Percentiles rank a stretch among this genome's conserved stretches.
Evolutionary conservation across 2,888 invertebrate species (phyloP).

Genomic region (Polietes domitor): DNA sequence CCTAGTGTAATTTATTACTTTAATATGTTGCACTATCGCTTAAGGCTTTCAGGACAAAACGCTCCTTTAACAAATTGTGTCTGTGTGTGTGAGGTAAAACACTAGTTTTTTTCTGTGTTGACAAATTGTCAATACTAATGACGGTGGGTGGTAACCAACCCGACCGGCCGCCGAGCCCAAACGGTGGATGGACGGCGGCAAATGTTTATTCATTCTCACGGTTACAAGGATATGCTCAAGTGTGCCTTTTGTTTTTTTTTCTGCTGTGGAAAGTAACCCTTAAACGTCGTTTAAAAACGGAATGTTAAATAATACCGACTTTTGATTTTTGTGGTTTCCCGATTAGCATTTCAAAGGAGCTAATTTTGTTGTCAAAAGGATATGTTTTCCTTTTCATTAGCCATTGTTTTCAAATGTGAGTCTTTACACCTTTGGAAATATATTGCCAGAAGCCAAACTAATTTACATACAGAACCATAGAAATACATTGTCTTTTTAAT

Average conservation of each 20-base stretch:
- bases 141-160: slow-evolving; percentile 38
- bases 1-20: slow-evolving; percentile 14
- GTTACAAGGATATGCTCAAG: neutral
- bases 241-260: neutral
- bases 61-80: slow-evolving; percentile 46
- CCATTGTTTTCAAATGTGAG: neutral
- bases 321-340: slow-evolving; percentile 52
- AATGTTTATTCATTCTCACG: slow-evolving; percentile 26
- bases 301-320: neutral
- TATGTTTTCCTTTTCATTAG: neutral
- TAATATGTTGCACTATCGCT: neutral
- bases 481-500: no score
- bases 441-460: slow-evolving; percentile 53
- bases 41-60: slow-evolving; percentile 39
- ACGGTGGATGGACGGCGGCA: no score
- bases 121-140: slow-evolving; percentile 50
- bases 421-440: slow-evolving; percentile 8
- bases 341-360: slow-evolving; percentile 9
- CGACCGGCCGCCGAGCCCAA: neutral
- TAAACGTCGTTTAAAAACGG: neutral
- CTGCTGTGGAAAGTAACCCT: slow-evolving; percentile 38
- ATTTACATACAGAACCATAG: no score
- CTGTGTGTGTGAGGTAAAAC: neutral
- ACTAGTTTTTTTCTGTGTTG: slow-evolving; percentile 27
- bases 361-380: slow-evolving; percentile 39